Evolutionary conservation across 2,797 vertebrate genomes (phyloP).

Genomic region (Lycodopsis pacificus): DNA sequence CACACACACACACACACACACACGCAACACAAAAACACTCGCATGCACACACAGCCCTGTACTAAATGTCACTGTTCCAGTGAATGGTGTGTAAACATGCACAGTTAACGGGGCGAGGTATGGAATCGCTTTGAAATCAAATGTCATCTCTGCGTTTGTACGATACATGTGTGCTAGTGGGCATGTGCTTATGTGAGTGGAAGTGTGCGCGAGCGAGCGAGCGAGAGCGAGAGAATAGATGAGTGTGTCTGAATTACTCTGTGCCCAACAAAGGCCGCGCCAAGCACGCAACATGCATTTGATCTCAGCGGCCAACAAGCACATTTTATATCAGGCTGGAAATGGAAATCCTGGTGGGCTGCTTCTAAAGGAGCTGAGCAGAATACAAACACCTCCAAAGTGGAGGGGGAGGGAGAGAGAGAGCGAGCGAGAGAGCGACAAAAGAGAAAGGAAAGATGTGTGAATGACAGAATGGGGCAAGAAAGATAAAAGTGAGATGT

Average conservation of each 20-base stretch:
- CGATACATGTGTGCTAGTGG: constrained; percentile 6
- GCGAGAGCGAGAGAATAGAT: too few species aligned
- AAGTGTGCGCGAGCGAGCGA: too few species aligned
- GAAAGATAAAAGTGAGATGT: not conserved
- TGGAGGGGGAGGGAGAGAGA: not conserved
- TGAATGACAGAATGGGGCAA: not conserved
- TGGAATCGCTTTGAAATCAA: constrained; percentile 22
- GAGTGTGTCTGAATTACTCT: constrained; percentile 16
- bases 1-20: not conserved
- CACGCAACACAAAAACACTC: not conserved
- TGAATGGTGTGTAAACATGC: not conserved
- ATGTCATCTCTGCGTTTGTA: constrained; percentile 17
- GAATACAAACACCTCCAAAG: constrained; percentile 51
- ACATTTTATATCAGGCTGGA: constrained; percentile 64
- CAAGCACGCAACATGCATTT: constrained; percentile 47
- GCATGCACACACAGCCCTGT: not conserved
- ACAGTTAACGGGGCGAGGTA: not conserved
- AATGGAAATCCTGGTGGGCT: constrained; percentile 65
- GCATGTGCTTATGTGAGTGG: not conserved
- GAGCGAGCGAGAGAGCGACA: not conserved
- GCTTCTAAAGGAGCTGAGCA: constrained; percentile 37
- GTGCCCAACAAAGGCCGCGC: constrained; percentile 44
- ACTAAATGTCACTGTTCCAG: not conserved
- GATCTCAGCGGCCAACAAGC: constrained; percentile 57
- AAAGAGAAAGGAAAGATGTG: not conserved